phyloP scores from a whole-genome alignment of 2,888 invertebrate species.

The Euspilapteryx auroguttella region DNA sequence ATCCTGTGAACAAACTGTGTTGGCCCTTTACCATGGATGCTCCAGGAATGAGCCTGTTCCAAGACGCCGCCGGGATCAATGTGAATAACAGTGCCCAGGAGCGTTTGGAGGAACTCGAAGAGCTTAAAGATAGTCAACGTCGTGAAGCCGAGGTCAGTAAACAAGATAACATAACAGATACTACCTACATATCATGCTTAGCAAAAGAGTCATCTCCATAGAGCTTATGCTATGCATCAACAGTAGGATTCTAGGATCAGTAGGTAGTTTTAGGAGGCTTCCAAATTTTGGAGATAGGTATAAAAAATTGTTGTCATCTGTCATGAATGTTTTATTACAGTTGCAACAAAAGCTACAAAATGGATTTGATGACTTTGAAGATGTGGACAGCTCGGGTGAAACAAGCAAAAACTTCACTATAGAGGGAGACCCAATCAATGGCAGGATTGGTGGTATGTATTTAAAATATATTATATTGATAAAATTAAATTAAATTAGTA shows the following conservation, averaged over 20 bases:
- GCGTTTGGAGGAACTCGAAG: conserved; percentile 68
- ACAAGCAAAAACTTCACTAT: conserved; percentile 52
- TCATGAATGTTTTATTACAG: no score
- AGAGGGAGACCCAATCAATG: no score
- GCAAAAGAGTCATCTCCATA: no score
- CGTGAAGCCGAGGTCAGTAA: conserved; percentile 65
- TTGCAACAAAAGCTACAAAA: conserved; percentile 64
- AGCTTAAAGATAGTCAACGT: conserved; percentile 67
- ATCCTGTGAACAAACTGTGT: no score
- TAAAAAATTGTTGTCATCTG: no score
- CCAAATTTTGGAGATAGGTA: no score
- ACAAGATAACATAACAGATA: conserved; percentile 1
- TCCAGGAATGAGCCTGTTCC: conserved; percentile 71
- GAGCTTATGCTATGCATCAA: no score
- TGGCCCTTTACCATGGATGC: conserved; percentile 61
- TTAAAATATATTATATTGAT: no score
- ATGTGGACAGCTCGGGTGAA: conserved; percentile 65
- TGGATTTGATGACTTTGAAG: conserved; percentile 72
- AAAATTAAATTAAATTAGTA: no score
- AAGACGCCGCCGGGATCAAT: conserved; percentile 67
- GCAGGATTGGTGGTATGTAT: no score
- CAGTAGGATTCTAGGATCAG: no score
- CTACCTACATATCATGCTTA: background rate
- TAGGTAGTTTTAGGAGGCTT: no score
- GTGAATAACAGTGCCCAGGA: conserved; percentile 66